Evolutionary conservation across 2,888 invertebrate genomes (phyloP), one percentile per base, ranked within the genome.

Genomic region (Rhopalosiphum nymphaeae): DNA sequence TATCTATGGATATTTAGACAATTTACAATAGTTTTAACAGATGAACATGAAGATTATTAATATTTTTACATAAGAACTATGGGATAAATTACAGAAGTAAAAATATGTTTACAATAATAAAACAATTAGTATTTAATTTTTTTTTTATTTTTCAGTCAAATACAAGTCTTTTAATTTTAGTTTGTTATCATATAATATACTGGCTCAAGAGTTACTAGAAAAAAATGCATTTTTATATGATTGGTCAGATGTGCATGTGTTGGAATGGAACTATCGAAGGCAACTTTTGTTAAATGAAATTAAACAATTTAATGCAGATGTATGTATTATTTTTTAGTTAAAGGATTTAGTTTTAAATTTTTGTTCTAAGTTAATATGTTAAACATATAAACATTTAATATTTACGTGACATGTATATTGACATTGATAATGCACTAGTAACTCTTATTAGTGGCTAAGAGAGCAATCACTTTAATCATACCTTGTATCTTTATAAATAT

Each of bases 181-280:
- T 85, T 9, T 95, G 4, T 16, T 95, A 21, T 95, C 95, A 29
- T 99, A 98, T 96, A 99, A 99, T 96, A 97, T 99, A 56, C 96
- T 99, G 94, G 98, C 99, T 0, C 99, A 99, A 96, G 97, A 97
- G 95, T 96, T 99, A 86, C 95, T 99, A 93, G 97, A 97, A 95
- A 96, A 96, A 95, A 98, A 99, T 95, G 96, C 96, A 0, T 96
- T 98, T 95, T 96, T 99, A 29, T 99, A 99, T 95, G 96, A 96
- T 44, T 95, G 96, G 1, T 97, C 98, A 95, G 95, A 97, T 61
- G 96, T 96, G 13, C 95, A 96, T 0, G 96, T 97, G 94, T 96
- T 99, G 1, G 96, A 96, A 29, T 99, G 99, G 98, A 96, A 97
- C 29, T 96, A 96, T 87, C 96, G 99, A 90, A 97, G 96, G 95